A percentile compares a stretch with the other conserved stretches of the same genome.
Conservation (phyloP, 2,888 invertebrate genomes). For the Emmelina monodactyla region DNA sequence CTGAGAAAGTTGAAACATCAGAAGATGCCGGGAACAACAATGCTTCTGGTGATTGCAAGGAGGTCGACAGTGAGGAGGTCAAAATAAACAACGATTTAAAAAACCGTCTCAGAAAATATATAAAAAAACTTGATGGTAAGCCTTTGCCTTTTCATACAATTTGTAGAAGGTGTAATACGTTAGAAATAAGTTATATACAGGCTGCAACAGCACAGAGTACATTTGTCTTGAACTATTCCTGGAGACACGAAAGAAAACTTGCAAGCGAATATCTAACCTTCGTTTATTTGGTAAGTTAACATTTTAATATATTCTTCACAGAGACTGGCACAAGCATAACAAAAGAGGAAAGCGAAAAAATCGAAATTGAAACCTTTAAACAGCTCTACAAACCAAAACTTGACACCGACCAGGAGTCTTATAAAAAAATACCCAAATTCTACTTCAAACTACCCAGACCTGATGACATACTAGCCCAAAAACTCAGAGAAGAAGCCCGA, state of each 20-base stretch:
- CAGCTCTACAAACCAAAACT: conserved; percentile 60
- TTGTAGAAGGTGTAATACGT: too few relatives aligned
- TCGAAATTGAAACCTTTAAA: conserved; percentile 64
- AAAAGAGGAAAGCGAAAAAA: conserved; percentile 48
- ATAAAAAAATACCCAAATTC: conserved; percentile 75
- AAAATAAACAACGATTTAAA: conserved; percentile 50
- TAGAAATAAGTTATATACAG: too few relatives aligned
- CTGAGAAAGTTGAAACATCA: conserved; percentile 19
- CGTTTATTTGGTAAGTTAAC: neutral
- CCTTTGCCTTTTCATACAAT: neutral
- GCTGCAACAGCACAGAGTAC: too few relatives aligned
- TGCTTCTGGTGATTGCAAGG: conserved; percentile 23
- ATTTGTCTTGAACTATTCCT: neutral
- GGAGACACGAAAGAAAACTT: neutral
- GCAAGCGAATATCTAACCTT: neutral
- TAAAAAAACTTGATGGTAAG: conserved; percentile 58
- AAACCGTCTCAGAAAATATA: conserved; percentile 52
- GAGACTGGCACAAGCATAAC: conserved; percentile 43
- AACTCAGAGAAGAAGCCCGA: conserved; percentile 87
- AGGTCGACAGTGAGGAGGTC: conserved; percentile 24
- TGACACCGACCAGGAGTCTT: conserved; percentile 53
- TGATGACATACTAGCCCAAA: conserved; percentile 79
- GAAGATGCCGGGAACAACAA: conserved; percentile 26
- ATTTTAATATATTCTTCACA: conserved; percentile 15
- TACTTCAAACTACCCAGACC: conserved; percentile 79